Percentiles rank a stretch among this genome's conserved stretches.
phyloP scores from a whole-genome alignment of 2,113 vertebrate species.

The Corydoras maculifer region DNA sequence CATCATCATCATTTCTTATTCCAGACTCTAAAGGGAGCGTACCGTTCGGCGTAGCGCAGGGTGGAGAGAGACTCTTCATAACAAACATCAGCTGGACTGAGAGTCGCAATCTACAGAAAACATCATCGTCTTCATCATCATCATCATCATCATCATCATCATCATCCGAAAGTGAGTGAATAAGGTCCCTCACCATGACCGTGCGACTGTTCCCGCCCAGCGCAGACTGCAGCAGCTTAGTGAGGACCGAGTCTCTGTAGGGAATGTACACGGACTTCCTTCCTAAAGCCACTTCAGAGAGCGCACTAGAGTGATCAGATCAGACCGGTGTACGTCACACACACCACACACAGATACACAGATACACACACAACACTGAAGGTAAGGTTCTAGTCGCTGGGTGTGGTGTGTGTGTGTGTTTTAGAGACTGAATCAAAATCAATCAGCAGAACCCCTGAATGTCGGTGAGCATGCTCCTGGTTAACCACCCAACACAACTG shows the following conservation, averaged over 20 bases:
- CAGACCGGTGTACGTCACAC: not conserved
- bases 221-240: constrained; percentile 79
- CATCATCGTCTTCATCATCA: too few species aligned
- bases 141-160: not conserved
- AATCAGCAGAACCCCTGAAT: too few species aligned
- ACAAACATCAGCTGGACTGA: constrained; percentile 82
- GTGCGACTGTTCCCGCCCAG: constrained; percentile 83
- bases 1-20: too few species aligned
- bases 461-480: too few species aligned
- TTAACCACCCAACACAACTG: too few species aligned
- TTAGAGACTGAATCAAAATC: too few species aligned
- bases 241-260: constrained; percentile 79
- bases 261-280: constrained; percentile 75
- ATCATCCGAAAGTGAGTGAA: not conserved
- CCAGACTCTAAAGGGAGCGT: not conserved
- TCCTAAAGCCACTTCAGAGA: constrained; percentile 73
- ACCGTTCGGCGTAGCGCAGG: constrained; percentile 79
- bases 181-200: constrained; percentile 61
- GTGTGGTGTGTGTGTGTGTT: too few species aligned
- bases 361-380: not conserved
- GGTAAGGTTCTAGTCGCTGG: not conserved
- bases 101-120: constrained; percentile 67
- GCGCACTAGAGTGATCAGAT: constrained; percentile 54
- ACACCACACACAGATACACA: not conserved
- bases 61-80: constrained; percentile 82